These are phyloP conservation scores for Trichogramma pretiosum DNA, from an alignment of 1,140 invertebrate species.

Conservation along the genomic window DNA sequence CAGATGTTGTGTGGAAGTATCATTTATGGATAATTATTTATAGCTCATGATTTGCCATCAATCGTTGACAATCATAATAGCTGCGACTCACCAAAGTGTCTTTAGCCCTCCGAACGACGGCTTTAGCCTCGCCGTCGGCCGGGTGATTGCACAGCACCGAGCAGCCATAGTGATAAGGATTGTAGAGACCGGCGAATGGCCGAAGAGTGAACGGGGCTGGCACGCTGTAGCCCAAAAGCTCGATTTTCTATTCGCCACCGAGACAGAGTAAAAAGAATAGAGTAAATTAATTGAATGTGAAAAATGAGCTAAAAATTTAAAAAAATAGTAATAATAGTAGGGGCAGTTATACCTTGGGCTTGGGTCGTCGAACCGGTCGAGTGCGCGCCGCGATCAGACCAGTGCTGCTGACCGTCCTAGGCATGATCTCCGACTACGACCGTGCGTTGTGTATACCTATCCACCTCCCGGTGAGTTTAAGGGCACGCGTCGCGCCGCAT, in stretches of 20 bases:
- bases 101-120: constrained; percentile 61
- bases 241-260: constrained; percentile 37
- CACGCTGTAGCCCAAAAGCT: constrained; percentile 34
- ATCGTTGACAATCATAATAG: too few relatives aligned
- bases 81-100: constrained; percentile 61
- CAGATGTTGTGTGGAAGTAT: too few relatives aligned
- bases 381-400: constrained; percentile 38
- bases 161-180: constrained; percentile 68
- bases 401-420: constrained; percentile 34
- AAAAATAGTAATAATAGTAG: neutral
- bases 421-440: constrained; percentile 28
- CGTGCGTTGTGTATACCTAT: too few relatives aligned
- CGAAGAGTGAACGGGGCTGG: constrained; percentile 60
- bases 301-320: neutral
- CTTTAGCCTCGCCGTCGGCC: constrained; percentile 61
- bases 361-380: constrained; percentile 30
- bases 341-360: constrained; percentile 30
- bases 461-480: neutral
- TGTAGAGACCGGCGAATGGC: constrained; percentile 68
- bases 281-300: neutral
- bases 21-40: too few relatives aligned
- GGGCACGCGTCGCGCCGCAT: constrained; percentile 14
- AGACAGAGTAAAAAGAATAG: constrained; percentile 4
- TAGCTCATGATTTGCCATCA: too few relatives aligned
- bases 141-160: constrained; percentile 77